phyloP scores from a whole-genome alignment of 2,888 invertebrate species.

The Lymantria dispar region DNA sequence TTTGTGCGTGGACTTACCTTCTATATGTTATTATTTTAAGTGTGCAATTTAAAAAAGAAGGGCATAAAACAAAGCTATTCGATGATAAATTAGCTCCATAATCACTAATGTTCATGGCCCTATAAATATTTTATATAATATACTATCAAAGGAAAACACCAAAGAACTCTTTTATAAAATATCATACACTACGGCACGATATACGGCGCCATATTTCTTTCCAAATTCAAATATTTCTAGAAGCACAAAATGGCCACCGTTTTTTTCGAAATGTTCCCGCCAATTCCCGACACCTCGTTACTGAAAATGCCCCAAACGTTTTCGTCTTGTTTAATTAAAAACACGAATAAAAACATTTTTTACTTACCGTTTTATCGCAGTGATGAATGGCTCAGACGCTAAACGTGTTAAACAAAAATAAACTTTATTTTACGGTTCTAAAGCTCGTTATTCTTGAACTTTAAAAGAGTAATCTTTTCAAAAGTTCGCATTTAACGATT shows the following conservation, averaged over 20 bases:
- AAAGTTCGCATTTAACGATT: constrained; percentile 66
- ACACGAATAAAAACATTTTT: constrained; percentile 72
- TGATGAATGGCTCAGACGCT: constrained; percentile 61
- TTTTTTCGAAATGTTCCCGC: constrained; percentile 25
- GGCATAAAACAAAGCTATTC: too few species aligned
- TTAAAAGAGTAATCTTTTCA: constrained; percentile 36
- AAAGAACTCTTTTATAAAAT: neutral
- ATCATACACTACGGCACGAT: neutral
- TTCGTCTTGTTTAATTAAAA: constrained; percentile 77
- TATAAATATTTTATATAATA: too few species aligned
- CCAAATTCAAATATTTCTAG: constrained; percentile 9
- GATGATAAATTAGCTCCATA: too few species aligned
- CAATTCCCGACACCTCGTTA: constrained; percentile 52
- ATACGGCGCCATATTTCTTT: constrained; percentile 5
- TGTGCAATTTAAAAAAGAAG: too few species aligned
- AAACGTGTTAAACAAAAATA: constrained; percentile 35
- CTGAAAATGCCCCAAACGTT: constrained; percentile 59
- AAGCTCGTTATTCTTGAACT: constrained; percentile 4
- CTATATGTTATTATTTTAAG: too few species aligned
- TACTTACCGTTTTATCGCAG: constrained; percentile 70
- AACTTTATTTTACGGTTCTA: constrained; percentile 15
- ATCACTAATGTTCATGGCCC: too few species aligned
- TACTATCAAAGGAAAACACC: neutral
- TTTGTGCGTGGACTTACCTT: too few species aligned
- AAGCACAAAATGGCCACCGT: constrained; percentile 17